Evolutionary conservation across 2,113 vertebrate genomes (phyloP), one percentile per base, ranked within the genome.

Genomic region (Circaetus gallicus): DNA sequence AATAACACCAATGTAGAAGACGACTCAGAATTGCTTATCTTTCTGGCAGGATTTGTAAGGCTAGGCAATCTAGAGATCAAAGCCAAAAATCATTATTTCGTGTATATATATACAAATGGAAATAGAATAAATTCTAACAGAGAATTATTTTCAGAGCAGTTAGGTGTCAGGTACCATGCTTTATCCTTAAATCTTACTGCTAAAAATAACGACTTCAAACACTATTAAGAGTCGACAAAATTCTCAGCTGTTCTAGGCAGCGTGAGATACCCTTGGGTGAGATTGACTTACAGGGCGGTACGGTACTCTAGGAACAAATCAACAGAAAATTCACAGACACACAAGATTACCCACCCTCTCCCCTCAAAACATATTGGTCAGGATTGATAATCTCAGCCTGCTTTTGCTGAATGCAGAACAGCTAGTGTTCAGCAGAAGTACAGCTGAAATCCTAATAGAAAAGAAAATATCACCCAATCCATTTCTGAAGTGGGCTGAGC

Each of bases 1-100:
- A 11, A 38, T 7, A 67, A 22, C 42, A 61, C 3, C 59, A 25
- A 3, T 0, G 2, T 3, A 42, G n/a, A 31, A 40, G 16, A 58
- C 1, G 6, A 82, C 9, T 14, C 17, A 61, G 40, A 86, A 72
- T 29, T 45, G 13, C 26, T 49, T 58, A 25, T 52, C 61, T 36
- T 58, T 45, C 72, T 38, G 25, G 6, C 19, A 49, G n/a, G 38
- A 80, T 40, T 80, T 55, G n/a, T 42, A 58, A 40, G 22, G 31
- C 26, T 36, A n/a, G 21, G 9, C 9, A n/a, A 67, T 16, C 38
- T 43, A 49, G 4, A 79, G 12, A 73, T 34, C 12, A 69, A 13
- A 38, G 29, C 11, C 34, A 76, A 70, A 90, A 80, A 29, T 26
- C 34, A 63, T n/a, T 70, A 36, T 65, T 74, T 76, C n/a, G 2